These are phyloP conservation scores for Siphlonurus alternatus DNA, from an alignment of 2,888 invertebrate species.

Conservation along the genomic window DNA sequence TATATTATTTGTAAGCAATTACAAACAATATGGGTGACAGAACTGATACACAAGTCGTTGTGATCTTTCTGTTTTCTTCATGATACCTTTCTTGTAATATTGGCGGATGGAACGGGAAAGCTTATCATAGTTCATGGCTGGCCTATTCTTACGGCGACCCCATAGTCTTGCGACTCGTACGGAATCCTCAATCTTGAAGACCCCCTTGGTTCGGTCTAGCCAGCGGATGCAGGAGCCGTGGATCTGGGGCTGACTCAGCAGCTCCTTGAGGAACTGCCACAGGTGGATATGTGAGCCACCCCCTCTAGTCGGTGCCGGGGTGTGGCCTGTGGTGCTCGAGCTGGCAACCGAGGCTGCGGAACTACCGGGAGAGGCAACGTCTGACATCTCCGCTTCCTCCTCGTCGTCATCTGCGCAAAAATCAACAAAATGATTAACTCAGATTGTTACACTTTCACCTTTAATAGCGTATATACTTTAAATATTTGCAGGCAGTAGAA, in stretches of 20 bases:
- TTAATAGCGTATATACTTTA: neutral
- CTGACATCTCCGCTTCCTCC: conserved; percentile 32
- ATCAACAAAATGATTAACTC: conserved; percentile 3
- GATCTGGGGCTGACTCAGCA: conserved; percentile 70
- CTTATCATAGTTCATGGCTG: conserved; percentile 99
- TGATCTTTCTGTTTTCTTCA: conserved; percentile 97
- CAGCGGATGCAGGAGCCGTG: conserved; percentile 94
- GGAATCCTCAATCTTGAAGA: conserved; percentile 98
- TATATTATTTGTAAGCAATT: conserved; percentile 22
- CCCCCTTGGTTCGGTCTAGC: conserved; percentile 84
- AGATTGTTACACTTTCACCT: neutral
- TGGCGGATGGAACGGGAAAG: conserved; percentile 92
- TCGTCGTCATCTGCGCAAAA: conserved; percentile 29
- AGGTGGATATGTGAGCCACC: conserved; percentile 87
- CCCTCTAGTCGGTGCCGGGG: conserved; percentile 9
- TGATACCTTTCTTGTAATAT: conserved; percentile 98
- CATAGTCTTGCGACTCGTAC: conserved; percentile 92
- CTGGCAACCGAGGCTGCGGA: conserved; percentile 18
- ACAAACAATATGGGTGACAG: conserved; percentile 84
- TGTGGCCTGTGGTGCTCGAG: conserved; percentile 16
- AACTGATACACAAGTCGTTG: conserved; percentile 98
- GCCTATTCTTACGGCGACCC: conserved; percentile 96
- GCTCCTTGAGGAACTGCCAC: conserved; percentile 97
- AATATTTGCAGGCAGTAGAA: neutral
- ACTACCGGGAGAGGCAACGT: conserved; percentile 9